phyloP scores from a whole-genome alignment of 2,888 invertebrate genomes.

The Meghimatium bilineatum region DNA sequence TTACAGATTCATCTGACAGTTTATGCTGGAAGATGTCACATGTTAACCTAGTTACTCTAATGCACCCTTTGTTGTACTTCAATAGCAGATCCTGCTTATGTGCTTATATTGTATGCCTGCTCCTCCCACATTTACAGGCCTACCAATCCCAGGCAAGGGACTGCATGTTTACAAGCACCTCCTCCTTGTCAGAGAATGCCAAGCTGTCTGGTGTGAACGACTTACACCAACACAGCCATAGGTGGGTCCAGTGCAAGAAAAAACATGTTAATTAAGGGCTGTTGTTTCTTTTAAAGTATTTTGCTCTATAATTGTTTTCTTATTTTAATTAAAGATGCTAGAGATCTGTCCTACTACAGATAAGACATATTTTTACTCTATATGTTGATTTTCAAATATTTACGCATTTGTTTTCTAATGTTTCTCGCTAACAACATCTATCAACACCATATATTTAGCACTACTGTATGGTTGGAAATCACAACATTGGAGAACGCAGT shows the following conservation, averaged over 20 bases:
- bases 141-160: constrained; percentile 59
- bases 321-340: no score
- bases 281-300: background rate
- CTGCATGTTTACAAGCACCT: constrained; percentile 44
- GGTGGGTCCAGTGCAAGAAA: background rate
- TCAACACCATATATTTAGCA: no score
- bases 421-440: no score
- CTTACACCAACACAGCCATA: constrained; percentile 19
- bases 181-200: constrained; percentile 46
- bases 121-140: constrained; percentile 61
- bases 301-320: background rate
- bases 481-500: no score
- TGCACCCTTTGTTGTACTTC: constrained; percentile 1
- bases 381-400: no score
- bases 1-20: background rate
- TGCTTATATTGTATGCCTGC: background rate
- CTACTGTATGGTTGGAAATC: no score
- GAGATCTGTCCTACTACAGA: no score
- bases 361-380: no score
- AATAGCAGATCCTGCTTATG: background rate
- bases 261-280: background rate
- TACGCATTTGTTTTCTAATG: no score
- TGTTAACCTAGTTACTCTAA: background rate
- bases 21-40: background rate
- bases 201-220: constrained; percentile 22